Conservation (phyloP, 1,140 invertebrate genomes). For the Euura lappo region DNA sequence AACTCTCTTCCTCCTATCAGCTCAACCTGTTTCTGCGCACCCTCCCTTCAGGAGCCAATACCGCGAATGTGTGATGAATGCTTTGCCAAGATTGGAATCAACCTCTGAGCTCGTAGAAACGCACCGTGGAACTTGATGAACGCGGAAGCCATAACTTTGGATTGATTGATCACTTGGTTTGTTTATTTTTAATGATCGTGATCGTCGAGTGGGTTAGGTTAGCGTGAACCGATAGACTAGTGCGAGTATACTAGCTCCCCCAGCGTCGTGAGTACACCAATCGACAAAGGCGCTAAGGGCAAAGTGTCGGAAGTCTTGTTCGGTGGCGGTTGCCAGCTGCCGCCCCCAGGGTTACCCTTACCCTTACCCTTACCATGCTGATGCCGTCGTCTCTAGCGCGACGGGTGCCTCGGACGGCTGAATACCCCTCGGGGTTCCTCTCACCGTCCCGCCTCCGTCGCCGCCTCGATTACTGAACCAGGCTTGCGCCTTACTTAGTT, state of each 20-base stretch:
- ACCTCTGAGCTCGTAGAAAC: background rate
- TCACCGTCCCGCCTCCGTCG: constrained; percentile 24
- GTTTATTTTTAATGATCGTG: no score
- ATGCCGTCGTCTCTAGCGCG: constrained; percentile 1
- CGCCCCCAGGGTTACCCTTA: constrained; percentile 32
- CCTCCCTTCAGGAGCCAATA: constrained; percentile 7
- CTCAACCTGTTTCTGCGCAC: constrained; percentile 39
- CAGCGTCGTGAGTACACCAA: constrained; percentile 2
- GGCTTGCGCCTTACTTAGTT: background rate
- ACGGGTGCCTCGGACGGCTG: constrained; percentile 48
- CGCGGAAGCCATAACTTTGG: no score
- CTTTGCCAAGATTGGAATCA: constrained; percentile 5
- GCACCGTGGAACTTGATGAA: background rate
- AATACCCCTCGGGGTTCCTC: constrained; percentile 34
- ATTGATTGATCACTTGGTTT: no score
- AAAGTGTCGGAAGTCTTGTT: constrained; percentile 43
- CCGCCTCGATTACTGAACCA: background rate
- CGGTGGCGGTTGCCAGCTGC: constrained; percentile 43
- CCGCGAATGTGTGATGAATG: background rate
- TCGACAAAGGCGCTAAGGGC: constrained; percentile 12
- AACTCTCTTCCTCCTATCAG: constrained; percentile 32
- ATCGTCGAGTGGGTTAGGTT: no score
- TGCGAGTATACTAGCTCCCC: background rate
- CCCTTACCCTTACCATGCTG: background rate
- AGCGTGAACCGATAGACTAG: no score